Evolutionary conservation across 2,113 vertebrate species (phyloP), one percentile per base, ranked within the genome.

Genomic region (Suricata suricatta): DNA sequence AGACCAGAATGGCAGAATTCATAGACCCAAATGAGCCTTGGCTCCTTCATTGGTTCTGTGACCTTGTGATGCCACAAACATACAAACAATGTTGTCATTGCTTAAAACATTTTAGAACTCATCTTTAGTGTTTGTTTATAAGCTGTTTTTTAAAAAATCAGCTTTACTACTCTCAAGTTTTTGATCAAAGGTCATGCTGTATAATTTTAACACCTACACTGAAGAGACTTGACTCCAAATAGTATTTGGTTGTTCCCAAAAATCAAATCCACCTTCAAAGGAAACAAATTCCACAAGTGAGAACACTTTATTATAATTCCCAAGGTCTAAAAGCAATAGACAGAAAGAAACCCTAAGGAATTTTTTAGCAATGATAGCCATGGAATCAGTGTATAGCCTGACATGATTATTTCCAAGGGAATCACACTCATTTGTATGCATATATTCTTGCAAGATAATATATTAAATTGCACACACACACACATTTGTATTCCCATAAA

Each of bases 21-120:
- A 74, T 14, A 66, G 10, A 44, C 41, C 72, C 71, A 95, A 96
- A 96, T 81, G 66, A 96, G 84, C 25, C 50, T 71, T 27, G 85
- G 77, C 33, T 89, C 38, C 29, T 33, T 96, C 84, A 86, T 5
- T 88, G 81, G 95, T 63, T 95, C 79, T 86, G 52, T 96, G 66
- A 83, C 21, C 54, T 85, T 82, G 57, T 72, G n/a, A 95, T 87
- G 47, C 50, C 54, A 38, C 93, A 95, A 93, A 89, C 50, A 95
- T 33, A 35, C 25, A 95, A 81, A 86, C 54, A 95, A 69, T 44
- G 57, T 23, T 74, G 6, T 68, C 52, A 89, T 91, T 89, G 41
- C 8, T 90, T 38, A 86, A 93, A 96, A 93, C 8, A 92, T 33
- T 91, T 82, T 83, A 41, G 27, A 71, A 84, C 88, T 82, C 16